Evolutionary conservation across 1,140 invertebrate genomes (phyloP), one percentile per base, ranked within the genome.

Genomic region (Drosophila guanche): DNA sequence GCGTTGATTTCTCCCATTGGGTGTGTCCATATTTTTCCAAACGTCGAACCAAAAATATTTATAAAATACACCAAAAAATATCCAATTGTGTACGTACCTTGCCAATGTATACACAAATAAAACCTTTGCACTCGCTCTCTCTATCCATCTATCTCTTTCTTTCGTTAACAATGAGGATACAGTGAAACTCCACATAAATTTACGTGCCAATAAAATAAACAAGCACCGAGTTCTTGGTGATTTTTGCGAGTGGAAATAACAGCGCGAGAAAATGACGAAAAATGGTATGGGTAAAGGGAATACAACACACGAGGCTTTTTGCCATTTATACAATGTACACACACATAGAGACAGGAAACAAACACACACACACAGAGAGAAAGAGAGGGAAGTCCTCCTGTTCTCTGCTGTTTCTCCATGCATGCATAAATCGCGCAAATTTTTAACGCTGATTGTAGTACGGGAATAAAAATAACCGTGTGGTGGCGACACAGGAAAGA

Each of bases 141-240:
- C 40, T 14, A 1, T 57, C 42, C 16, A 20, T 27, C 60, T 46
- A 14, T 22, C 53, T 57, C 27, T 12, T 27, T 37, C 29, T 25
- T 23, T 33, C n/a, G 41, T 43, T 6, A 56, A 12, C 45, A 59
- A 68, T 41, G 29, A 37, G 16, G 48, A 20, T 7, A 40, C 14
- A 33, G 40, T 29, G 25, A 47, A 58, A 58, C 47, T 77, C 69
- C 73, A 85, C 74, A 86, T 88, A 88, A 78, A 86, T 86, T 88
- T 86, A 88, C 81, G 83, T 88, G 83, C 81, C 81, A 86, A 86
- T 86, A 86, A 86, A 81, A 86, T 85, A 85, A 85, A 85, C 81
- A 85, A 85, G 80, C 81, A 63, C 59, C 53, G 80, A 86, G 77
- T 81, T 81, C 76, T 84, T 86, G 72, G 81, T 79, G 76, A 85